Evolutionary conservation across 2,888 invertebrate genomes (phyloP).

Genomic region (Chaetoderma sp.): DNA sequence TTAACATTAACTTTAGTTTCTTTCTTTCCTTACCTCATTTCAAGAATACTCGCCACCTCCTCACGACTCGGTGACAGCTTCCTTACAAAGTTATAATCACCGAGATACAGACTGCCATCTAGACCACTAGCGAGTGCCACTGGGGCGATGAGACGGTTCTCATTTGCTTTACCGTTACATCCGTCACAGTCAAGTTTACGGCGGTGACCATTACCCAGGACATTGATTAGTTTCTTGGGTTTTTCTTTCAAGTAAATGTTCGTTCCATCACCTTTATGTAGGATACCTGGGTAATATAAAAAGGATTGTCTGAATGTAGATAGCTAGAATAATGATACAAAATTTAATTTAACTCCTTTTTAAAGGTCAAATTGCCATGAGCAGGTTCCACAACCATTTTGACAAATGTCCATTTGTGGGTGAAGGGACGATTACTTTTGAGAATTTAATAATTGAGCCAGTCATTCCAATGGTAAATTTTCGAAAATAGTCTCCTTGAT

Average conservation of each 20-base stretch:
- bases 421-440: too few species aligned
- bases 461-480: too few species aligned
- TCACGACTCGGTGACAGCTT: slow-evolving; percentile 62
- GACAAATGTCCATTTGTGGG: too few species aligned
- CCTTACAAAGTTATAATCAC: slow-evolving; percentile 87
- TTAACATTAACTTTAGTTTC: too few species aligned
- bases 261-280: slow-evolving; percentile 97
- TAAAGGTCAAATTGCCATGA: too few species aligned
- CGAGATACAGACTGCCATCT: slow-evolving; percentile 96
- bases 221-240: slow-evolving; percentile 87
- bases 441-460: too few species aligned
- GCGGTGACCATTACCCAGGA: slow-evolving; percentile 72
- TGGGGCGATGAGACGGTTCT: slow-evolving; percentile 84
- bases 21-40: slow-evolving; percentile 64
- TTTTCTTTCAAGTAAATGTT: slow-evolving; percentile 90
- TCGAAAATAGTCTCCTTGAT: too few species aligned
- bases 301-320: background rate
- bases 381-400: too few species aligned
- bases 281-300: slow-evolving; percentile 76
- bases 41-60: slow-evolving; percentile 75
- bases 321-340: background rate
- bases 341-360: background rate
- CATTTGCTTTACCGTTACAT: slow-evolving; percentile 77
- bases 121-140: slow-evolving; percentile 94
- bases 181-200: slow-evolving; percentile 83